These are phyloP conservation scores for Corvus hawaiiensis DNA, from an alignment of 2,113 vertebrate species.

Conservation along the genomic window DNA sequence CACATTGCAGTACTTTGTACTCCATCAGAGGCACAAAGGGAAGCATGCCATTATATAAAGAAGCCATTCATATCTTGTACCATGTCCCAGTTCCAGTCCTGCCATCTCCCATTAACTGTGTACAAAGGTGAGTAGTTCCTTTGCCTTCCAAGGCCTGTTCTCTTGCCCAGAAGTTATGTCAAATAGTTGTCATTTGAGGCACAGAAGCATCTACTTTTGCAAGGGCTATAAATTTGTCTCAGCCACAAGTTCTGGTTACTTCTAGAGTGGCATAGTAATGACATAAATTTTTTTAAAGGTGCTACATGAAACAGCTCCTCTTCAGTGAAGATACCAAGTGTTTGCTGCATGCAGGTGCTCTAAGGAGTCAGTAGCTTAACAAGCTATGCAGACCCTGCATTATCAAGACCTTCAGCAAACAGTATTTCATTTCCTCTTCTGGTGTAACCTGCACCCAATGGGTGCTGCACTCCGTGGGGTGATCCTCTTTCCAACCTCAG, in stretches of 20 bases:
- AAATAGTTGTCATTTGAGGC: neutral
- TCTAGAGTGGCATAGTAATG: neutral
- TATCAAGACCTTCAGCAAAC: neutral
- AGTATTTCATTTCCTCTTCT: neutral
- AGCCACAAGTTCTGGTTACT: neutral
- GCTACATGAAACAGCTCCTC: neutral
- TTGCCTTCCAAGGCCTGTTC: neutral
- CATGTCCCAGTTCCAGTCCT: neutral
- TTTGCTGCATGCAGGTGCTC: neutral
- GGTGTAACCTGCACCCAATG: neutral
- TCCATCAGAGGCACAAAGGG: neutral
- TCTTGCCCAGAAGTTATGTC: neutral
- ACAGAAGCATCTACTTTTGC: neutral
- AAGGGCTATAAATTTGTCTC: neutral
- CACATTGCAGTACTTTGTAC: neutral
- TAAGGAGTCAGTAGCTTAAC: accelerated
- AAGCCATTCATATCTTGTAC: neutral
- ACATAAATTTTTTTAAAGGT: neutral
- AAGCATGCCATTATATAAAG: neutral
- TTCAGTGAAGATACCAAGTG: neutral
- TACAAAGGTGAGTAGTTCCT: neutral
- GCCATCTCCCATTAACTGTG: neutral
- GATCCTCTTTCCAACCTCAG: neutral
- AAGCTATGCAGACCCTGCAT: neutral
- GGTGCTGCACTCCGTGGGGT: accelerated